Conservation (phyloP, 2,797 vertebrate genomes). For the Todus mexicanus region DNA sequence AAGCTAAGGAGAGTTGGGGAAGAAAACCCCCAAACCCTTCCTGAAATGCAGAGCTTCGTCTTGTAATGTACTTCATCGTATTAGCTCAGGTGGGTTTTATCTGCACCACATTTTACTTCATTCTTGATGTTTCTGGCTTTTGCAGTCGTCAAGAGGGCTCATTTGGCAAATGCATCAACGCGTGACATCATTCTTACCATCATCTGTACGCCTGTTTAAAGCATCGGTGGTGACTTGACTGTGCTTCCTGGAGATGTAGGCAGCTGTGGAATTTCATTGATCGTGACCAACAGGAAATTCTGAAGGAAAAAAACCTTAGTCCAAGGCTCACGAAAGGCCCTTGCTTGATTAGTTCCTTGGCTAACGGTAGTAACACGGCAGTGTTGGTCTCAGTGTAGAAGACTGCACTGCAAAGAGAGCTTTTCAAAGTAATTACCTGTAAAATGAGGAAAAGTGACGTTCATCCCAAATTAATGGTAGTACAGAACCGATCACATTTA, state of each 20-base stretch:
- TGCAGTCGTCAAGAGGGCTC: background rate
- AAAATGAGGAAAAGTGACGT: background rate
- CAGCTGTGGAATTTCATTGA: background rate
- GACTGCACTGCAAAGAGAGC: background rate
- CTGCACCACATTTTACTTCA: background rate
- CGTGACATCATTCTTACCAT: background rate
- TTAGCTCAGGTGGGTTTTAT: background rate
- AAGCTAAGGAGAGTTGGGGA: background rate
- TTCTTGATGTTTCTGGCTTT: background rate
- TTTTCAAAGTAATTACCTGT: background rate
- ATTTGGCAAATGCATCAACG: background rate
- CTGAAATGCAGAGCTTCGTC: background rate
- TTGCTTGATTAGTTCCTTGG: background rate
- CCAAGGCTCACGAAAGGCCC: rapidly evolving
- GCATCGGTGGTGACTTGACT: background rate
- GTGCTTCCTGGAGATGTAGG: background rate
- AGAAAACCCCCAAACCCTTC: background rate
- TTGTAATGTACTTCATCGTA: background rate
- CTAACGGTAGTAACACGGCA: background rate
- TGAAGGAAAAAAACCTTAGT: background rate
- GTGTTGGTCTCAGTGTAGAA: background rate
- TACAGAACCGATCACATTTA: background rate
- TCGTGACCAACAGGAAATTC: background rate
- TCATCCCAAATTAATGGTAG: background rate
- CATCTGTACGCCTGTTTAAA: background rate